Base-by-base conservation (phyloP, 2,797 vertebrate genomes). In the Halcyon chelicuti region DNA sequence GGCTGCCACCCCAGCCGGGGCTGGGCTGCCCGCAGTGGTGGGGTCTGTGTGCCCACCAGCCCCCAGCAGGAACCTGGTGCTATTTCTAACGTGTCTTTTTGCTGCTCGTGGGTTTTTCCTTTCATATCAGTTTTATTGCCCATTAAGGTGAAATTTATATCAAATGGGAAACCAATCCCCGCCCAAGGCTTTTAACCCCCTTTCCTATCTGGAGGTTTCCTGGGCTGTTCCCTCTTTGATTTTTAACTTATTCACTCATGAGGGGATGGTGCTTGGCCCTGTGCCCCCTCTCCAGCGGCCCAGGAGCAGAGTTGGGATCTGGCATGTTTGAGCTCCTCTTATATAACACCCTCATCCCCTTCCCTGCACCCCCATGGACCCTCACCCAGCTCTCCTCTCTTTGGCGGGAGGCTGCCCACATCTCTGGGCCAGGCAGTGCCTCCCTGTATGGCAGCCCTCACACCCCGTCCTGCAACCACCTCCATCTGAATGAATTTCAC, bases 51-150 rank as follows among this genome's bases (percentile, higher is more conserved):
- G 51, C 70, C 81, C 73, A 4, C 51, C 74, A 68, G 90, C 81
- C 84, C 84, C 68, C 11, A 12, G 96, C 93, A 93, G 97, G 94
- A 97, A 95, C 94, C 87, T 86, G 98, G 98, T 98, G 98, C 98
- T 98, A 98, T 97, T 96, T 97, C 95, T 96, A 92, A 93, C 5
- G 25, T 90, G 90, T 97, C 58, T 94, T 94, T 93, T 86, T 97
- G 93, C 96, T 97, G 95, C 96, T 97, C 86, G 49, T 8, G 44
- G 85, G 72, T 79, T 96, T 94, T 88, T 87, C 47, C 66, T 94
- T 94, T 94, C 44, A 2, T 72, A 46, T 29, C 33, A 25, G 10
- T 86, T 72, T 87, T 93, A 85, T 87, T 74, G 44, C 78, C 58
- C 4, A 23, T 92, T 97, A 96, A 96, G 95, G 94, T 97, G 97